Conservation (phyloP, 2,113 vertebrate species). For the Mastomys natalensis region DNA sequence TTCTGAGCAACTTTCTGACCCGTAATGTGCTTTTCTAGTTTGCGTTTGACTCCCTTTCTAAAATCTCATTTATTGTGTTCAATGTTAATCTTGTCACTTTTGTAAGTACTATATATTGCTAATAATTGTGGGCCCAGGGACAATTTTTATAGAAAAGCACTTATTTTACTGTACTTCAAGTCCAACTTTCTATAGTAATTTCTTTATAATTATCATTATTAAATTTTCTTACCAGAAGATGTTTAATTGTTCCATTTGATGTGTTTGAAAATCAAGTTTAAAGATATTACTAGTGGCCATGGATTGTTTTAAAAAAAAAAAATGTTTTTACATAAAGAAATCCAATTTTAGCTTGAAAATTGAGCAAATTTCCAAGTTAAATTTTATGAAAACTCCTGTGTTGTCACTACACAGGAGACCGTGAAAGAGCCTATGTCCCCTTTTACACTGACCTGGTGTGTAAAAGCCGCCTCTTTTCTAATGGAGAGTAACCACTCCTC, state of each 20-base stretch:
- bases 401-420: background rate
- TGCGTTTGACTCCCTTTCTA: background rate
- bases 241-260: background rate
- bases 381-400: background rate
- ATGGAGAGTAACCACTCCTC: background rate
- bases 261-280: constrained; percentile 29
- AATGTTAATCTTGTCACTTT: background rate
- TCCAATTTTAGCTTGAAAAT: constrained; percentile 9
- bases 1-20: constrained; percentile 4
- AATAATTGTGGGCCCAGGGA: background rate
- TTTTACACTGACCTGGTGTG: background rate
- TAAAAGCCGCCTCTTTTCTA: background rate
- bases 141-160: background rate
- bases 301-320: background rate
- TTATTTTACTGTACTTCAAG: background rate
- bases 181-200: background rate
- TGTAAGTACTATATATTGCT: background rate
- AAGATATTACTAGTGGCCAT: background rate
- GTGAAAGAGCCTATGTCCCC: background rate
- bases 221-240: background rate
- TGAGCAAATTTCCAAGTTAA: constrained; percentile 28
- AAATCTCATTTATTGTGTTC: background rate
- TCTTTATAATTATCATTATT: background rate
- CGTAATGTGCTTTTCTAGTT: background rate
- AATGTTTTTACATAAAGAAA: background rate